phyloP scores from a whole-genome alignment of 30 jellyfish, hydroid and myxozoan species.

The Aurelia coerulea region DNA sequence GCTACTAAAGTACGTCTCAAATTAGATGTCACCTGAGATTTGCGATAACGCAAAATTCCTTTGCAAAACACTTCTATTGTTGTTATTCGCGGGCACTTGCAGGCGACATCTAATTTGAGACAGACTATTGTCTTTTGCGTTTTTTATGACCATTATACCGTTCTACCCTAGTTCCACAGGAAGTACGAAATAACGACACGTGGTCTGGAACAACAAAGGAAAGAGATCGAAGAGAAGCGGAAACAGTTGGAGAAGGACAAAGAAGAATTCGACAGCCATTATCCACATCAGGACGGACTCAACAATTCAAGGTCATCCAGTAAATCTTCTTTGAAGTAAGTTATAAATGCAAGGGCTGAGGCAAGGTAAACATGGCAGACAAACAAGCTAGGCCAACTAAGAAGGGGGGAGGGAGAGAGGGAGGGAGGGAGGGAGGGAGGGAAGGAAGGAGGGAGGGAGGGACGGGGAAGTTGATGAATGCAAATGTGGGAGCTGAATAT shows the following conservation, averaged over 20 bases:
- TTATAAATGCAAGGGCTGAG: conserved; percentile 74
- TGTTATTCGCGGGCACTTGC: no score
- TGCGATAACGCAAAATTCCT: no score
- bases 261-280: conserved; percentile 82
- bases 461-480: background rate
- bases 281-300: conserved; percentile 80
- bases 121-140: background rate
- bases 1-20: background rate
- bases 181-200: conserved; percentile 94
- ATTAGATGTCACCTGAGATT: no score
- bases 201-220: conserved; percentile 86
- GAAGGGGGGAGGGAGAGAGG: background rate
- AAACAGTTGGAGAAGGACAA: conserved; percentile 79
- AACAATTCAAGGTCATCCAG: conserved; percentile 98
- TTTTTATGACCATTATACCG: background rate
- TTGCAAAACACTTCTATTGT: no score
- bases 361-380: conserved; percentile 32
- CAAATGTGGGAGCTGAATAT: background rate
- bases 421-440: background rate
- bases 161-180: conserved; percentile 78
- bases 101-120: no score
- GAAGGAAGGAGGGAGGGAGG: background rate
- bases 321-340: conserved; percentile 96
- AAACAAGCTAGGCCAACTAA: conserved; percentile 38
- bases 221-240: conserved; percentile 88